Conservation (phyloP, 2,888 invertebrate genomes). For the Orthosia gracilis region DNA sequence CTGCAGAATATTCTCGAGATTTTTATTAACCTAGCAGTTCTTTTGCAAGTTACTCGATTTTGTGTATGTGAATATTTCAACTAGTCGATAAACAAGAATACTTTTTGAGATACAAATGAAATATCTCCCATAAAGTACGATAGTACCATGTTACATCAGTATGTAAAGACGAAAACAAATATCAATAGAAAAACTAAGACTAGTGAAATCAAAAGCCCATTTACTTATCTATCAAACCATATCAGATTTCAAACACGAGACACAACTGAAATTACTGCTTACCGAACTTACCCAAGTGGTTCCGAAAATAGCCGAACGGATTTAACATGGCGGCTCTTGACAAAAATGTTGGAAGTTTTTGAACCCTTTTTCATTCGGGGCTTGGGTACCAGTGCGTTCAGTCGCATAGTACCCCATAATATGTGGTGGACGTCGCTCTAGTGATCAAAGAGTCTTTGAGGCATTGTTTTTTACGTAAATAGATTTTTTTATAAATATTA, state of each 20-base stretch:
- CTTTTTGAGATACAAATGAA: neutral
- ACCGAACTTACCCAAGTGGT: constrained; percentile 40
- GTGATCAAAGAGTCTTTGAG: constrained; percentile 61
- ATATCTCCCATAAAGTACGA: neutral
- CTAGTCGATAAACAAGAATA: neutral
- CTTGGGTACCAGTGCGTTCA: constrained; percentile 64
- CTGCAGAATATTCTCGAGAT: too few relatives aligned
- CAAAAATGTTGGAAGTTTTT: constrained; percentile 46
- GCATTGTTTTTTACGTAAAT: constrained; percentile 56
- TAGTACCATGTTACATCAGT: neutral
- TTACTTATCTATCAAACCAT: constrained; percentile 24
- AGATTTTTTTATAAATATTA: constrained; percentile 43
- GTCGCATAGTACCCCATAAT: constrained; percentile 34
- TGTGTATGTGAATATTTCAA: too few relatives aligned
- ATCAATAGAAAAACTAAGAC: neutral
- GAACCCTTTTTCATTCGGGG: constrained; percentile 36
- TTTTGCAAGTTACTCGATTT: too few relatives aligned
- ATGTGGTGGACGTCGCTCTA: constrained; percentile 46
- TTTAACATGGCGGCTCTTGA: constrained; percentile 41
- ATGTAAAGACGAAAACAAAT: constrained; percentile 11
- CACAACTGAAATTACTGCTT: constrained; percentile 24
- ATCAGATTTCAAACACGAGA: constrained; percentile 19
- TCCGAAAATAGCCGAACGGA: constrained; percentile 45
- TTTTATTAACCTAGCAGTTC: too few relatives aligned
- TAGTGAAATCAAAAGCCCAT: constrained; percentile 6